Percentiles rank a stretch among this genome's conserved stretches.
These are phyloP conservation scores for Leistus spinibarbis DNA, from an alignment of 2,888 invertebrate genomes.

Conservation along the genomic window DNA sequence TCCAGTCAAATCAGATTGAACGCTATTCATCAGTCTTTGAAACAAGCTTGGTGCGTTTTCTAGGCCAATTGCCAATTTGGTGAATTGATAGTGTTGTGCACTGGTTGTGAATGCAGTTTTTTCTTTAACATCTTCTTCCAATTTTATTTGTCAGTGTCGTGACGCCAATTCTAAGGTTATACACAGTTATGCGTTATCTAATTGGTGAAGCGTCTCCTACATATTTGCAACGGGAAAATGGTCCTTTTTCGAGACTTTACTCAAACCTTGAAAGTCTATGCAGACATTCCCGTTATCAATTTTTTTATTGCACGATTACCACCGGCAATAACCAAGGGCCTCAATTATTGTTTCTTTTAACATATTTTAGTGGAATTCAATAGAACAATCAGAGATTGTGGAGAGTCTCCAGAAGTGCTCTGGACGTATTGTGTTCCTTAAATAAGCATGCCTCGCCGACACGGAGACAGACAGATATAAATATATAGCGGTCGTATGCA, in stretches of 20 bases:
- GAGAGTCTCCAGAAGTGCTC: no score
- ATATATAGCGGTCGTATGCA: no score
- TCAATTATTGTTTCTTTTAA: no score
- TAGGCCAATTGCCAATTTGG: constrained; percentile 43
- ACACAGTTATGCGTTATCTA: constrained; percentile 44
- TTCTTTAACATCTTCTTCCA: constrained; percentile 44
- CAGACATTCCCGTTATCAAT: constrained; percentile 44
- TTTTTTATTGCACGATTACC: background rate
- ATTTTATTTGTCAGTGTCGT: constrained; percentile 50
- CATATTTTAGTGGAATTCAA: no score
- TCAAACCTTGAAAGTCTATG: constrained; percentile 46
- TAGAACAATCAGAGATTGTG: no score
- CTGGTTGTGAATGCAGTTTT: constrained; percentile 51
- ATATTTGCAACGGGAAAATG: no score
- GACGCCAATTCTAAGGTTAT: constrained; percentile 45
- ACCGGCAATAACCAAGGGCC: no score
- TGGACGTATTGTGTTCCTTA: no score
- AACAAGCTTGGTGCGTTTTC: constrained; percentile 41
- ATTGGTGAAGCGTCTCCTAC: no score
- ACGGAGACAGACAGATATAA: no score
- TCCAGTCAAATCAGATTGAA: constrained; percentile 43
- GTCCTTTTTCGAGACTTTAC: no score
- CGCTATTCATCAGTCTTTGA: constrained; percentile 47
- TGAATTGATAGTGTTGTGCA: constrained; percentile 46
- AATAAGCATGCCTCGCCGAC: no score